phyloP scores from a whole-genome alignment of 2,797 vertebrate genomes.

The Protonibea diacanthus region DNA sequence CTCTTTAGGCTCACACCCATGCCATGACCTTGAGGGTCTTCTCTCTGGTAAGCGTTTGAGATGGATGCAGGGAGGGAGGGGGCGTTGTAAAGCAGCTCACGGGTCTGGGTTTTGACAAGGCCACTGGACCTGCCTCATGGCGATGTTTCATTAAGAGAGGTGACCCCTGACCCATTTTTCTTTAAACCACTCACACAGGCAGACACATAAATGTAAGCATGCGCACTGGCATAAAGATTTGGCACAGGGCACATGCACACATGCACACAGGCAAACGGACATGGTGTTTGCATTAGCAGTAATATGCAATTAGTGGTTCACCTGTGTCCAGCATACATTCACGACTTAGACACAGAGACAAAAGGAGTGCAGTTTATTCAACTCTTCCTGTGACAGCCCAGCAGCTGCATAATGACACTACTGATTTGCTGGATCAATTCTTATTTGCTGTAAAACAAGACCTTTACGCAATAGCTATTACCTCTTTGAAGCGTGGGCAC shows the following conservation, averaged over 20 bases:
- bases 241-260: background rate
- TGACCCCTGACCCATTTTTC: slow-evolving; percentile 57
- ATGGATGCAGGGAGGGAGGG: slow-evolving; percentile 13
- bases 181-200: slow-evolving; percentile 31
- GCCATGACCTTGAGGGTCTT: slow-evolving; percentile 65
- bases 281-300: slow-evolving; percentile 14
- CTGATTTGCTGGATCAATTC: slow-evolving; percentile 47
- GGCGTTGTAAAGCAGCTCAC: slow-evolving; percentile 48
- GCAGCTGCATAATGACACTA: slow-evolving; percentile 42
- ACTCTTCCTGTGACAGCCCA: slow-evolving; percentile 20
- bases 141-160: slow-evolving; percentile 59
- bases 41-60: slow-evolving; percentile 46
- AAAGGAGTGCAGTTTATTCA: slow-evolving; percentile 14
- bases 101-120: slow-evolving; percentile 68
- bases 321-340: background rate
- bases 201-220: slow-evolving; percentile 25
- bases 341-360: slow-evolving; percentile 4
- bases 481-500: slow-evolving; percentile 8
- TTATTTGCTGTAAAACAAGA: slow-evolving; percentile 56
- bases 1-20: slow-evolving; percentile 30
- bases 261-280: background rate
- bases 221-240: slow-evolving; percentile 7
- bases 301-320: background rate
- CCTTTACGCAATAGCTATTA: slow-evolving; percentile 45
- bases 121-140: slow-evolving; percentile 44